phyloP scores from a whole-genome alignment of 1,140 invertebrate species.

The Penaeus vannamei region DNA sequence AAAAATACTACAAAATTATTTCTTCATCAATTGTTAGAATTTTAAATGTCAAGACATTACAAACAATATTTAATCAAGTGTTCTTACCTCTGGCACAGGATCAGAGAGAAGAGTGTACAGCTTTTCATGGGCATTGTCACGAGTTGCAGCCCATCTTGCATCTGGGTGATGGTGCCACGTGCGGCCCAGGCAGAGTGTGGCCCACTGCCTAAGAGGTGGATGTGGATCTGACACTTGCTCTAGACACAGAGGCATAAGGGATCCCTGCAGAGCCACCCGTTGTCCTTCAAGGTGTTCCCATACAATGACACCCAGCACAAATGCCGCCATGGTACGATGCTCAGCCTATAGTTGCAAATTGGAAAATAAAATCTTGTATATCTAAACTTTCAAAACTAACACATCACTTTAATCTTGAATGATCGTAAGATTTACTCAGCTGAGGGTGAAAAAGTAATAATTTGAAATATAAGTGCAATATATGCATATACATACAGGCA shows the following conservation, averaged over 20 bases:
- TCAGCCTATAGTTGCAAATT: conserved; percentile 72
- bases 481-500: conserved; percentile 73
- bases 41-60: neutral
- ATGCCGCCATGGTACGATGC: conserved; percentile 79
- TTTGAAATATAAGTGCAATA: neutral
- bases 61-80: neutral
- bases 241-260: conserved; percentile 89
- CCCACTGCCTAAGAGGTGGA: conserved; percentile 87
- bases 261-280: conserved; percentile 88
- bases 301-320: conserved; percentile 94
- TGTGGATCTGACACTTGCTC: conserved; percentile 78
- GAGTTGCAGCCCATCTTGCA: conserved; percentile 94
- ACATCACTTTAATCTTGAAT: neutral
- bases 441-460: neutral
- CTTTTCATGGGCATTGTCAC: conserved; percentile 97
- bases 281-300: conserved; percentile 89
- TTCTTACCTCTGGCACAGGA: conserved; percentile 84
- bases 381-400: neutral
- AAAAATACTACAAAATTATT: neutral
- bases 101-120: conserved; percentile 85
- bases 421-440: neutral
- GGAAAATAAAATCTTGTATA: neutral
- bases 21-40: neutral
- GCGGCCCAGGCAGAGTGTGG: conserved; percentile 92
- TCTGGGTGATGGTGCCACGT: conserved; percentile 95